Conservation (phyloP, 2,888 invertebrate genomes). For the Odontomyia ornata region DNA sequence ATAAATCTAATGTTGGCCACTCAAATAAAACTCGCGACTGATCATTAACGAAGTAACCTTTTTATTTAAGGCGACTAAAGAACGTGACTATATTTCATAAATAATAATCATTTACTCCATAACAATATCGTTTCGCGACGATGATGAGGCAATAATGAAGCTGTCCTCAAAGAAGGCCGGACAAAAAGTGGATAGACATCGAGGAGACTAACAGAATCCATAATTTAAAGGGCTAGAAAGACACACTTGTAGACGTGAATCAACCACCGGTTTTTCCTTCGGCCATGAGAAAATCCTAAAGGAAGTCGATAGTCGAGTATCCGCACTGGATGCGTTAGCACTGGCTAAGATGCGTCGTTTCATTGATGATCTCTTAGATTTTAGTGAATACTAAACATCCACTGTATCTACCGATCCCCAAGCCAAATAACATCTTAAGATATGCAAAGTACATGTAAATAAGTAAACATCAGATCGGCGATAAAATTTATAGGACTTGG, state of each 20-base stretch:
- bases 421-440: slow-evolving; percentile 31
- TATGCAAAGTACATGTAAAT: slow-evolving; percentile 50
- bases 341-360: neutral
- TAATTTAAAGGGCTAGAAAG: slow-evolving; percentile 17
- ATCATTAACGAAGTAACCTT: slow-evolving; percentile 8
- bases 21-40: neutral
- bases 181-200: slow-evolving; percentile 24
- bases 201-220: slow-evolving; percentile 22
- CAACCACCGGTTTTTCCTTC: neutral
- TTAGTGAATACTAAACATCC: neutral
- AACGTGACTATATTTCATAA: slow-evolving; percentile 32
- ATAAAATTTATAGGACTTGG: slow-evolving; percentile 50
- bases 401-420: slow-evolving; percentile 27
- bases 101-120: neutral
- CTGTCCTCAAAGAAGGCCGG: neutral
- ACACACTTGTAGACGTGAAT: neutral
- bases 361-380: neutral
- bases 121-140: slow-evolving; percentile 13
- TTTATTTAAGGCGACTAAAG: neutral
- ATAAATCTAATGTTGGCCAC: neutral
- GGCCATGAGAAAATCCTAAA: neutral
- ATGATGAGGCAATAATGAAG: slow-evolving; percentile 23
- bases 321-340: neutral
- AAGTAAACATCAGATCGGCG: slow-evolving; percentile 49
- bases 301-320: slow-evolving; percentile 35